phyloP scores from a whole-genome alignment of 2,797 vertebrate genomes.

The Peromyscus melanophrys region DNA sequence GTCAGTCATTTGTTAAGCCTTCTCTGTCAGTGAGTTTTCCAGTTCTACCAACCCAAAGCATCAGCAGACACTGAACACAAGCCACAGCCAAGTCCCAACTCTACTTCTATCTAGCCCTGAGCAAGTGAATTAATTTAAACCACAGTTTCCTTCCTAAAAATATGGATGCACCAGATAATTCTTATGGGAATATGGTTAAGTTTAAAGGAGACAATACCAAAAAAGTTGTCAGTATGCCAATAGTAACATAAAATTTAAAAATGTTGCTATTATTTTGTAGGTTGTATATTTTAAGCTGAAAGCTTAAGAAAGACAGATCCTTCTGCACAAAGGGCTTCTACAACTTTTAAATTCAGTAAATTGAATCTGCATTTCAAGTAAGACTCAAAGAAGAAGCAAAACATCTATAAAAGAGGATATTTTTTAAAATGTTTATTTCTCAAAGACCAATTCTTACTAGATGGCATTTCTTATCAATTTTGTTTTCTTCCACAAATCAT shows the following conservation, averaged over 20 bases:
- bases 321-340: slow-evolving; percentile 4
- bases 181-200: background rate
- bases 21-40: background rate
- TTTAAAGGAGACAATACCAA: background rate
- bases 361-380: slow-evolving; percentile 8
- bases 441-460: background rate
- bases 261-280: background rate
- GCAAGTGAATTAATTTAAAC: slow-evolving; percentile 5
- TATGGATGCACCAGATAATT: slow-evolving; percentile 3
- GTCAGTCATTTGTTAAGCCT: background rate
- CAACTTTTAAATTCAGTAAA: slow-evolving; percentile 43
- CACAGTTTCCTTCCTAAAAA: slow-evolving; percentile 55
- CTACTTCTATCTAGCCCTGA: background rate
- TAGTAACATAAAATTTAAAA: slow-evolving; percentile 11
- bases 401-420: slow-evolving; percentile 61
- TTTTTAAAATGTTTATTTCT: background rate
- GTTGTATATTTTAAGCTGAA: slow-evolving; percentile 12
- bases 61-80: slow-evolving; percentile 13
- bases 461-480: slow-evolving; percentile 20
- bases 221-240: slow-evolving; percentile 2
- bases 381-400: slow-evolving; percentile 51
- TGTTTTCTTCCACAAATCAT: slow-evolving; percentile 48
- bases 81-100: background rate
- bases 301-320: background rate
- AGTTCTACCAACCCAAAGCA: background rate